Base-by-base conservation (phyloP, 2,888 invertebrate species). In the Yponomeuta evonymella region DNA sequence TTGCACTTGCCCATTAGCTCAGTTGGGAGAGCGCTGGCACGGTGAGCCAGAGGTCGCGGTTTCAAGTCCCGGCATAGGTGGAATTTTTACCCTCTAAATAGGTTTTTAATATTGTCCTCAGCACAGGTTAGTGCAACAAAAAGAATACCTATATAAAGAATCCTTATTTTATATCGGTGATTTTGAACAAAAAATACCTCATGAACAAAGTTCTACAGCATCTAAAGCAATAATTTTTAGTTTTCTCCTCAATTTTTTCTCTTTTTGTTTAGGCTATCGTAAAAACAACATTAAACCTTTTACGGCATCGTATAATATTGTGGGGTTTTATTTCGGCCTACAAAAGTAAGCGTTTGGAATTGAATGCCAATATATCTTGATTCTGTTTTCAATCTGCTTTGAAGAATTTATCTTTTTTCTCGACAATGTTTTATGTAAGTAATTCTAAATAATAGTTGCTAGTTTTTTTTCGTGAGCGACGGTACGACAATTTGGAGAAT, bases 231-330 rank as follows among this genome's bases (percentile, higher is more conserved):
- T 58, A 58, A 15, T 58, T 58, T 58, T 58, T 58, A 58, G 51
- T 58, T 58, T 58, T 58, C 51, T 15, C 15, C 43, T 15, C 12
- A 15, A 4, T 58, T 58, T 58, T 58, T 58, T 51, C 10, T 58
- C 51, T 1, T 58, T 58, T 58, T 58, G 51, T 58, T 58, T 58
- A 58, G 15, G 51, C 10, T 10, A 63, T 43, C 36, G 36, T 64
- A 72, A 73, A 73, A 73, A 72, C 72, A 72, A 74, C 73, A 75
- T 72, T 75, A 77, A 78, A 73, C 75, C 73, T 78, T 76, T 84
- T 79, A 84, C 78, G 78, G 77, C 76, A 72, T 81, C 82, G 78
- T 86, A 83, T 85, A 83, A 80, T 77, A 79, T 79, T 76, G 74
- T 73, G 64, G 74, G 74, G 77, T 81, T 83, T 81, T 80, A 80